Evolutionary conservation across 2,888 invertebrate species (phyloP).

Genomic region (Entomobrya proxima): DNA sequence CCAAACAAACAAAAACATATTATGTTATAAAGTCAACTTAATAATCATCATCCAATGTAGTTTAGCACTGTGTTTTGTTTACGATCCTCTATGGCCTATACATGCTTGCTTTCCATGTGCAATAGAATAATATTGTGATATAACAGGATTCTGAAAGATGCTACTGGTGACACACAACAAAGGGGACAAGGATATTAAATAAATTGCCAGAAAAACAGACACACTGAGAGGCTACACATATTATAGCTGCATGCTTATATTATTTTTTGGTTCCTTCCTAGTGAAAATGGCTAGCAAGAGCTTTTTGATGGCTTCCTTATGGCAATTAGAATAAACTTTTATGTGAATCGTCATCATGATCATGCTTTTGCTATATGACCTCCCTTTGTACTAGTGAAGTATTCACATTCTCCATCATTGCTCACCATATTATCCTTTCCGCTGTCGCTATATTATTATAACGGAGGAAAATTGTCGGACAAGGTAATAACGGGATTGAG

Average conservation of each 20-base stretch:
- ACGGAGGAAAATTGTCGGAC: background rate
- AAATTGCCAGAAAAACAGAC: slow-evolving; percentile 3
- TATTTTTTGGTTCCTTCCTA: no score
- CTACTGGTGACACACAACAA: no score
- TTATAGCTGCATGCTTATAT: background rate
- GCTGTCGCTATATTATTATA: background rate
- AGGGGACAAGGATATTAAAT: background rate
- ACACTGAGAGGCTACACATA: background rate
- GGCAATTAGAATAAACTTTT: slow-evolving; percentile 61
- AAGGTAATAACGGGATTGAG: slow-evolving; percentile 12
- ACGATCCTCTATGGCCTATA: background rate
- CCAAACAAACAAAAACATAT: no score
- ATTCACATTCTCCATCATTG: background rate
- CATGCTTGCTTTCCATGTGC: background rate
- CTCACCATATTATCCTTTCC: background rate
- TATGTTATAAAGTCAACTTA: no score
- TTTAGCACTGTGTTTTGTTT: background rate
- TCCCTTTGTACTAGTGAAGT: no score
- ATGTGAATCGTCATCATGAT: slow-evolving; percentile 21
- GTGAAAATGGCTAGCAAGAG: background rate
- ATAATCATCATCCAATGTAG: background rate
- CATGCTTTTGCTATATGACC: background rate
- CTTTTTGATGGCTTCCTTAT: slow-evolving; percentile 59
- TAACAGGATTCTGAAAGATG: background rate
- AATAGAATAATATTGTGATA: background rate